Base-by-base conservation (phyloP, 2,113 vertebrate species). In the Rhadina sibilatrix region DNA sequence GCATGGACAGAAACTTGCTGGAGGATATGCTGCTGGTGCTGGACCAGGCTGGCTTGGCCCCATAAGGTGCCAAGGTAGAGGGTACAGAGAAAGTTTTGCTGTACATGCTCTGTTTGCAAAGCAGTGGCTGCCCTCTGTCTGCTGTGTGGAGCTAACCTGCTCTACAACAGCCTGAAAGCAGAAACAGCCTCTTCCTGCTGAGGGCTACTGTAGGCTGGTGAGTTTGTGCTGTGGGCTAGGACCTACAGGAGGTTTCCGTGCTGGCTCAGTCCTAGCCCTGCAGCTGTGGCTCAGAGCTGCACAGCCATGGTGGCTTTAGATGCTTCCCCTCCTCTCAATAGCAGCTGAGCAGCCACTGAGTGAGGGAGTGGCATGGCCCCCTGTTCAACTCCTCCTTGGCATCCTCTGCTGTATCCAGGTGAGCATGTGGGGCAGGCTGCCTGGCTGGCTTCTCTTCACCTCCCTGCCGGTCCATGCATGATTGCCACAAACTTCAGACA, bases 381-480 rank as follows among this genome's bases (percentile, higher is more conserved):
- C 76, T 1, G 0, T 70, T 87, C 60, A 37, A 5, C n/a, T n/a
- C 61, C n/a, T 84, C 21, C 46, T 74, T 54, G 72, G 47, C 22
- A 10, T 69, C 56, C 57, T 75, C 8, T 1, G 1, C 40, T 65
- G 18, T 6, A 5, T 40, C 69, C 30, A 24, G 56, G 30, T 5
- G 1, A 75, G 42, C 1, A 1, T 4, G 4, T 33, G n/a, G 2
- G 0, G 5, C 35, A 65, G 54, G n/a, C 56, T 76, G 30, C 0
- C 0, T 44, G 38, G 25, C 38, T 70, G 53, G 22, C 50, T 90
- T 83, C 42, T 30, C 40, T n/a, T 53, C 5, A 1, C 8, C 42
- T 60, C 69, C 27, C 31, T 68, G 38, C 28, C 13, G 75, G 57
- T 52, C 59, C 30, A 14, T 0, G 0, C 18, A 3, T 4, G 10